A percentile compares a stretch with the other conserved stretches of the same genome.
Conservation (phyloP, 2,888 invertebrate genomes). For the Tinea semifulvella region DNA sequence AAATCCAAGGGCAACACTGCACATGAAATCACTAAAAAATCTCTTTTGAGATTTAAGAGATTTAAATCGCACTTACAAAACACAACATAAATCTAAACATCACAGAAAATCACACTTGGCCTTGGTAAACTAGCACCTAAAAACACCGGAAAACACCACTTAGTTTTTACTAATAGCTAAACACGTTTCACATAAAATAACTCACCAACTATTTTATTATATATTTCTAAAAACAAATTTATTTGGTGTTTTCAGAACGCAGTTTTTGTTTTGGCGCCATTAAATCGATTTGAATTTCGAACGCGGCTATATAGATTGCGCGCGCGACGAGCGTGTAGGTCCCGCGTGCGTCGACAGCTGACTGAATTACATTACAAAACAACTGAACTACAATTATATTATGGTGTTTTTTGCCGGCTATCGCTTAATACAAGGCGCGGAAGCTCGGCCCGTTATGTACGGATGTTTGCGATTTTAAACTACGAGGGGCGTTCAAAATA, state of each 20-base stretch:
- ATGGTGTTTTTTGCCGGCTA: slow-evolving; percentile 42
- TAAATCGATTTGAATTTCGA: slow-evolving; percentile 9
- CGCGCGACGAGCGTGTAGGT: slow-evolving; percentile 57
- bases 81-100: neutral
- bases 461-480: neutral
- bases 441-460: neutral
- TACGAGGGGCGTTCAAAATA: too few relatives aligned
- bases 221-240: neutral
- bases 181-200: neutral
- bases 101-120: slow-evolving; percentile 5
- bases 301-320: slow-evolving; percentile 28
- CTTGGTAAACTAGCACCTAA: slow-evolving; percentile 10
- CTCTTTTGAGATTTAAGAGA: neutral
- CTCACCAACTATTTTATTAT: neutral
- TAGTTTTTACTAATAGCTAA: neutral
- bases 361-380: slow-evolving; percentile 62
- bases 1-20: neutral
- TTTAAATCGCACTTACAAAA: neutral
- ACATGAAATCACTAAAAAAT: neutral
- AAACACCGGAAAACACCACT: slow-evolving; percentile 11
- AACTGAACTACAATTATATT: slow-evolving; percentile 46
- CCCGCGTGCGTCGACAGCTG: slow-evolving; percentile 59
- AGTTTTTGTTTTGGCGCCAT: slow-evolving; percentile 13
- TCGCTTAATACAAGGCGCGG: slow-evolving; percentile 21
- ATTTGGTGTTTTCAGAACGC: neutral